A percentile compares a stretch with the other conserved stretches of the same genome.
Conservation (phyloP, 2,113 vertebrate genomes). For the Grus americana region DNA sequence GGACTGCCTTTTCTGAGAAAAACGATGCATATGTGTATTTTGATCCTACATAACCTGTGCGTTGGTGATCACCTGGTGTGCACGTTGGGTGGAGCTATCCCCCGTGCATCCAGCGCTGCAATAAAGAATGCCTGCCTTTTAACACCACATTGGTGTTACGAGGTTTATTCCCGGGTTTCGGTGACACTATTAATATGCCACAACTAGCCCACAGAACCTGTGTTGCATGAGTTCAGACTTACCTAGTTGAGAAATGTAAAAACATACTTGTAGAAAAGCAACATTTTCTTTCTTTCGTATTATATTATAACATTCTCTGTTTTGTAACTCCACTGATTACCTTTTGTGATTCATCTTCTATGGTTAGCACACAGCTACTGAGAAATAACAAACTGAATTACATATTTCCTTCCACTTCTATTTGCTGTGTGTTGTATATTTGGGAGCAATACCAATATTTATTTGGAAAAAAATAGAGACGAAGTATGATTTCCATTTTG, state of each 20-base stretch:
- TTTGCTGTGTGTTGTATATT: not conserved
- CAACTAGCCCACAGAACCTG: not conserved
- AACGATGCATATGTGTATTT: too few species aligned
- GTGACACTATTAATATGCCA: not conserved
- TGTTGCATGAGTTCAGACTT: not conserved
- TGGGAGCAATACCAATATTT: not conserved
- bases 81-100: too few species aligned
- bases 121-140: too few species aligned
- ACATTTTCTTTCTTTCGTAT: not conserved
- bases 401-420: not conserved
- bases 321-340: not conserved
- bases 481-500: not conserved
- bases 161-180: too few species aligned
- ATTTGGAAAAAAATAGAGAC: not conserved
- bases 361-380: not conserved
- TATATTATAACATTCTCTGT: not conserved
- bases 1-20: too few species aligned
- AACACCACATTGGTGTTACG: too few species aligned
- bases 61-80: too few species aligned
- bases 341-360: not conserved
- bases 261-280: not conserved
- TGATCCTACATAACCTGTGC: too few species aligned
- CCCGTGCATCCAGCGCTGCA: too few species aligned
- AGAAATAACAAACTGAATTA: not conserved
- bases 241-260: not conserved